Evolutionary conservation across 2,113 vertebrate species (phyloP), one percentile per base, ranked within the genome.

Genomic region (Anas platyrhynchos): DNA sequence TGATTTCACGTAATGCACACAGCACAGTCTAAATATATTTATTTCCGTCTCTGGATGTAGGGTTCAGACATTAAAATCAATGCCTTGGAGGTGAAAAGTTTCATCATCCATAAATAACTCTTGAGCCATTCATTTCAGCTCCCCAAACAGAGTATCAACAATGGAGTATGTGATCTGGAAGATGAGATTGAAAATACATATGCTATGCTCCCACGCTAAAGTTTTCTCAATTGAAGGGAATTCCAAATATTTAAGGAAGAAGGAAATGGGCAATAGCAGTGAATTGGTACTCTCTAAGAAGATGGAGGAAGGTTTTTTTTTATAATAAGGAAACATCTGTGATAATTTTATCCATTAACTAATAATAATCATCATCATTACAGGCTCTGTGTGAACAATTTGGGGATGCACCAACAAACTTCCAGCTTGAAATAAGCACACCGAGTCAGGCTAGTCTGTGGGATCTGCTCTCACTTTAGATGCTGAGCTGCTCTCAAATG

Each of bases 81-180:
- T 91, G 74, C 48, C 81, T 91, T 65, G 31, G 83, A 87, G 81
- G 78, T 89, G 83, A 93, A 87, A 95, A 71, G 36, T 65, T 85
- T 95, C 13, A 59, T 71, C 0, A 0, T 46, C 50, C 58, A 43
- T 83, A 95, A 96, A 95, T 89, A 94, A 89, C 59, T 79, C 55
- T 50, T 38, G 22, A 96, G 27, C 58, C 83, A 74, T 71, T 83
- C 83, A 18, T 92, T 96, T 92, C 5, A 13, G 41, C 36, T 94
- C 32, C 61, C 91, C 63, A 76, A 56, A 75, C 18, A 75, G 66
- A 54, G 25, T 69, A 34, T 85, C 50, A 62, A 17, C 71, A 89
- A 38, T 16, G 22, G 83, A 85, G 14, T 72, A n/a, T 63, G 48
- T 79, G 1, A 74, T 84, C 77, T 86, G 77, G 48, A 81, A 82